These are phyloP conservation scores for Danio jaintianensis DNA, from an alignment of 2,797 vertebrate species.

Conservation along the genomic window DNA sequence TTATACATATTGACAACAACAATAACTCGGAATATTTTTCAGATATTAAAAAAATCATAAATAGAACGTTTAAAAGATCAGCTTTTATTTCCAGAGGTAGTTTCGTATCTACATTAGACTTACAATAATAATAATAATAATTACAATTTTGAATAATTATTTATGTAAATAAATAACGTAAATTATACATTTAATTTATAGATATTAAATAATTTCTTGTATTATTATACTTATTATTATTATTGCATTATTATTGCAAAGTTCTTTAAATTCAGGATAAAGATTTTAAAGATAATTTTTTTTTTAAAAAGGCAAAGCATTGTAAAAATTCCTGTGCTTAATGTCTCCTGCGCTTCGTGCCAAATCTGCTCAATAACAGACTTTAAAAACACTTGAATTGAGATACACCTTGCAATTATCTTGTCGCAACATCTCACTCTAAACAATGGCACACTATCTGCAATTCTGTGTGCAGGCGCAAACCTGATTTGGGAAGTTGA, in stretches of 20 bases:
- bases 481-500: slow-evolving; percentile 48
- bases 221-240: too few species aligned
- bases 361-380: slow-evolving; percentile 64
- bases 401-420: slow-evolving; percentile 61
- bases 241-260: background rate
- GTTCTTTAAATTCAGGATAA: slow-evolving; percentile 15
- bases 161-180: too few species aligned
- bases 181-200: too few species aligned
- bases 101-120: too few species aligned
- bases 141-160: too few species aligned
- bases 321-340: slow-evolving; percentile 63
- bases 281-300: slow-evolving; percentile 6
- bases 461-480: slow-evolving; percentile 41
- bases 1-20: too few species aligned
- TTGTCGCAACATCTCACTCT: slow-evolving; percentile 62
- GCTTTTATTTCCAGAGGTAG: too few species aligned
- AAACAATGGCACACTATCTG: slow-evolving; percentile 56
- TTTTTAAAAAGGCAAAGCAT: slow-evolving; percentile 55
- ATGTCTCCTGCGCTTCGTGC: slow-evolving; percentile 61
- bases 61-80: too few species aligned
- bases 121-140: too few species aligned
- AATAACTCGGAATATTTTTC: too few species aligned
- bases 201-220: too few species aligned
- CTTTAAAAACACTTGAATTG: slow-evolving; percentile 55
- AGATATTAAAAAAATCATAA: too few species aligned